Evolutionary conservation across 2,797 vertebrate genomes (phyloP), one percentile per base, ranked within the genome.

Genomic region (Chaunax sp.): DNA sequence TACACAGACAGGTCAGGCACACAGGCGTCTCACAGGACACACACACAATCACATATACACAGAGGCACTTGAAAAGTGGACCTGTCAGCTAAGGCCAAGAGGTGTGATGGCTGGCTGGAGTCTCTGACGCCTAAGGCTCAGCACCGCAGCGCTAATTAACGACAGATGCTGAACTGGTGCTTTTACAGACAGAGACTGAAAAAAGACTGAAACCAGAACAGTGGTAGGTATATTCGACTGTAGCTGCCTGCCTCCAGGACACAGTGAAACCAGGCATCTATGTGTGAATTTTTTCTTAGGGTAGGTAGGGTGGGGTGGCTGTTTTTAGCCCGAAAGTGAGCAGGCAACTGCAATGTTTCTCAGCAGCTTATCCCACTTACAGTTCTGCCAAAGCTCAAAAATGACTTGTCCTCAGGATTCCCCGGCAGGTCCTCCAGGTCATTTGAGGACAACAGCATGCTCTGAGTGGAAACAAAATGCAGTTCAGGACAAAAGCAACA

Each of bases 371-470:
- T 68, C 49, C 30, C 50, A 92, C 92, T 92, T 67, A 94, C 90
- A 14, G 69, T 82, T 37, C 40, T 63, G 58, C 33, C 72, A 19
- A 63, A 63, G 53, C 69, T 62, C 25, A 56, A 19, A 28, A 77
- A 44, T 1, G 75, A 55, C 52, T 78, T 52, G 4, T 84, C 76
- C 41, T 82, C 41, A 7, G 87, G 77, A 59, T 68, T 52, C 45
- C 80, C 74, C 52, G 87, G 50, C 58, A 93, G 76, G 74, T 92
- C 83, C 33, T 92, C 90, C 66, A 94, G 91, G 90, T 94, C 84
- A 58, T 93, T 94, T 20, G 91, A 93, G 87, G 93, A 91, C 68
- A 91, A 79, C 62, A 90, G 68, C 1, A 80, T 62, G 43, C 89
- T 90, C 92, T 94, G 75, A 22, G 49, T 28, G 50, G 53, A 81